Percentiles rank a stretch among this genome's conserved stretches.
Conservation (phyloP, 2,797 vertebrate species). For the Brachyalestes nurse region DNA sequence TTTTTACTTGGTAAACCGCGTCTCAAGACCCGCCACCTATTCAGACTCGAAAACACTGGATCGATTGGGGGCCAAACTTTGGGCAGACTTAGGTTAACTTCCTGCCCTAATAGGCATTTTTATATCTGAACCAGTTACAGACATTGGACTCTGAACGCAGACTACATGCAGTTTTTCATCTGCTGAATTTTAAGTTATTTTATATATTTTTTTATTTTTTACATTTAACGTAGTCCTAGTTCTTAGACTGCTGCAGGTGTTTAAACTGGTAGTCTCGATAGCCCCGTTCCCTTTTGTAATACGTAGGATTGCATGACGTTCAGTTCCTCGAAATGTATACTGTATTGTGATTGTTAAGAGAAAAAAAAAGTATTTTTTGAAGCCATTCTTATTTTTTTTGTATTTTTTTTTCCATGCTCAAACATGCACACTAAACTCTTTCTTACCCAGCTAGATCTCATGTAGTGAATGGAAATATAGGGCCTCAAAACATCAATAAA, state of each 20-base stretch:
- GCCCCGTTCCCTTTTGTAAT: constrained; percentile 27
- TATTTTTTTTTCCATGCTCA: constrained; percentile 55
- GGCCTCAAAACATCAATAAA: constrained; percentile 74
- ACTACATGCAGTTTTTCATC: constrained; percentile 34
- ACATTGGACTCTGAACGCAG: constrained; percentile 31
- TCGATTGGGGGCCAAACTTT: constrained; percentile 23
- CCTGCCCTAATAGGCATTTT: constrained; percentile 60
- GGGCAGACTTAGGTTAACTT: constrained; percentile 47
- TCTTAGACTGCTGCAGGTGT: constrained; percentile 57
- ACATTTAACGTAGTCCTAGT: constrained; percentile 51
- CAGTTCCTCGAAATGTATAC: constrained; percentile 35
- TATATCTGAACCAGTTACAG: constrained; percentile 61
- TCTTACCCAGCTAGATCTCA: constrained; percentile 56
- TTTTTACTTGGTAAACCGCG: constrained; percentile 5
- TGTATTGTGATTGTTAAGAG: constrained; percentile 49
- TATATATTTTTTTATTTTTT: constrained; percentile 47
- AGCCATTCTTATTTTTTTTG: constrained; percentile 36
- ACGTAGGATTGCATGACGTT: constrained; percentile 53
- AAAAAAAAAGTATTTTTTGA: constrained; percentile 44
- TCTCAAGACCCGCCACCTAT: constrained; percentile 5
- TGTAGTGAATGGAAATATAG: constrained; percentile 67
- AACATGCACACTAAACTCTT: constrained; percentile 61
- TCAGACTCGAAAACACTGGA: constrained; percentile 51
- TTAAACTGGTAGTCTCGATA: constrained; percentile 36
- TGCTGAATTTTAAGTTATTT: constrained; percentile 36